Percentiles rank a stretch among this genome's conserved stretches.
These are phyloP conservation scores for Cyaniris semiargus DNA, from an alignment of 2,888 invertebrate genomes.

Conservation along the genomic window DNA sequence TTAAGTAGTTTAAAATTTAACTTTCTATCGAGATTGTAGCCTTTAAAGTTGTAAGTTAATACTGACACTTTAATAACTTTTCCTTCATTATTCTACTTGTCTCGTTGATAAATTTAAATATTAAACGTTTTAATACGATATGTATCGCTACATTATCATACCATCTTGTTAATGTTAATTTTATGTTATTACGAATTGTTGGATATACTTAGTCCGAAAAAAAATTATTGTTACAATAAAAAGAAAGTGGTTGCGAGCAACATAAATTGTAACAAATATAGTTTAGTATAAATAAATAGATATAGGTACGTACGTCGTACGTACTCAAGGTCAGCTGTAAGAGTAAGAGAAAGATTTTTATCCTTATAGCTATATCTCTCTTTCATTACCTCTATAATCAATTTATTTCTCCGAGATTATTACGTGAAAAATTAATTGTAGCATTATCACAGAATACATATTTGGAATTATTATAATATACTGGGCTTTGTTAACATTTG, in stretches of 20 bases:
- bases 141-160: constrained; percentile 7
- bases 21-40: background rate
- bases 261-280: background rate
- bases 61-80: background rate
- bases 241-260: background rate
- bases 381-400: no score
- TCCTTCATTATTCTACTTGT: constrained; percentile 14
- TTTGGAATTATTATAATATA: no score
- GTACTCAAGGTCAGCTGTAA: no score
- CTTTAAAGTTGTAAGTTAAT: constrained; percentile 15
- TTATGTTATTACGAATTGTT: background rate
- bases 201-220: background rate
- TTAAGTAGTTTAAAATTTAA: constrained; percentile 6
- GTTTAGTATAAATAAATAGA: background rate
- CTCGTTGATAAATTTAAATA: background rate
- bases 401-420: no score
- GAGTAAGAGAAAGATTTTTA: no score
- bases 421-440: no score
- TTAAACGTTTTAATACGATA: constrained; percentile 18
- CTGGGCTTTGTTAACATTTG: no score
- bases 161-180: background rate
- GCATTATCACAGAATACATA: no score
- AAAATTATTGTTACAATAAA: background rate
- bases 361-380: no score
- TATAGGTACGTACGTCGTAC: no score